phyloP scores from a whole-genome alignment of 2,113 vertebrate species.

The Barnardius zonarius region DNA sequence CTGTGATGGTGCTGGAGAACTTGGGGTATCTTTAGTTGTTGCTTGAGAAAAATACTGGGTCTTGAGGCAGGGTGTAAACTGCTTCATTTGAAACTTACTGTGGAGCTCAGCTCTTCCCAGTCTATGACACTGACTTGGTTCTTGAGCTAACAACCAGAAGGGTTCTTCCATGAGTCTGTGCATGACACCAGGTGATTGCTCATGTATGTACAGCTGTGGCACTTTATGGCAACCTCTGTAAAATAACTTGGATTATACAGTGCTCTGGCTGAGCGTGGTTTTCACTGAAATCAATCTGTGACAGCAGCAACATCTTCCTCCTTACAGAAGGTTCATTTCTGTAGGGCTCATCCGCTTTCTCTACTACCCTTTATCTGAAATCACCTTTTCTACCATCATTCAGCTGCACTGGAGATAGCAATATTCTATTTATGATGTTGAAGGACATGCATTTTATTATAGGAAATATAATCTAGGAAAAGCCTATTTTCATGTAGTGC shows the following conservation, averaged over 20 bases:
- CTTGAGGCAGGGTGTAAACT: background rate
- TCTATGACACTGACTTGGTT: background rate
- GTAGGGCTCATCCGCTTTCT: background rate
- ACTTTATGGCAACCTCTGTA: background rate
- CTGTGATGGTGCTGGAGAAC: background rate
- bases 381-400: background rate
- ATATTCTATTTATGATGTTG: background rate
- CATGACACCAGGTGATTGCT: background rate
- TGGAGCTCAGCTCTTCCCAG: background rate
- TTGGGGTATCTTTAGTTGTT: background rate
- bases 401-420: background rate
- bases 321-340: background rate
- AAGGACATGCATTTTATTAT: background rate
- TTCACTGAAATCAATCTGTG: background rate
- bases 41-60: background rate
- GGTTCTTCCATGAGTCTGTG: background rate
- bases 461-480: background rate
- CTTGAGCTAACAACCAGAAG: background rate
- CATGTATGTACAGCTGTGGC: background rate
- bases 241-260: background rate
- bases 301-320: background rate
- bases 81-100: background rate
- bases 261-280: background rate
- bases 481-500: background rate
- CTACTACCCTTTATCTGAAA: background rate